Evolutionary conservation across 1,140 invertebrate genomes (phyloP).

Genomic region (Caenorhabditis tropicalis): DNA sequence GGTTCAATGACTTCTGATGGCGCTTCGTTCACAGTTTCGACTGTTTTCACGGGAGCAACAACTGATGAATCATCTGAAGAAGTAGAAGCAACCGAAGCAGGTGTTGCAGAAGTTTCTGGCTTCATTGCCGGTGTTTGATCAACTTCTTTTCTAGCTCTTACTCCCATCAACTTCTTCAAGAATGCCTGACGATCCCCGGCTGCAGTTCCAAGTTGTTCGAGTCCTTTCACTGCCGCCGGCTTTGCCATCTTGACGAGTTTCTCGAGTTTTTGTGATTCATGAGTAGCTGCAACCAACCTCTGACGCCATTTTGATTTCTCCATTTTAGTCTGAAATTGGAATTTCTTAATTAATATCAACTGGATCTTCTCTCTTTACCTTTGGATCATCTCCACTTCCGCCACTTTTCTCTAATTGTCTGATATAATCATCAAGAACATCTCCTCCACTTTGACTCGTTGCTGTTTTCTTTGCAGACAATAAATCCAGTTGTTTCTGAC

Average conservation of each 20-base stretch:
- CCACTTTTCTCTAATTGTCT: slow-evolving; percentile 36
- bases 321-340: slow-evolving; percentile 49
- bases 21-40: neutral
- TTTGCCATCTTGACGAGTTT: slow-evolving; percentile 58
- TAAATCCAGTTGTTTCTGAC: slow-evolving; percentile 42
- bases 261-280: slow-evolving; percentile 54
- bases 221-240: slow-evolving; percentile 45
- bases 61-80: neutral
- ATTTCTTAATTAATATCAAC: neutral
- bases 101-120: neutral
- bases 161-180: neutral
- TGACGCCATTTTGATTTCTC: slow-evolving; percentile 53
- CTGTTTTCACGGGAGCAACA: neutral
- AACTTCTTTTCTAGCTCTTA: slow-evolving; percentile 5
- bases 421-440: slow-evolving; percentile 48
- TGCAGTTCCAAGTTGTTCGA: neutral
- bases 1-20: neutral
- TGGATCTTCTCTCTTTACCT: neutral
- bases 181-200: neutral
- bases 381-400: slow-evolving; percentile 26
- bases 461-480: neutral
- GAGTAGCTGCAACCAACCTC: slow-evolving; percentile 48
- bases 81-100: neutral
- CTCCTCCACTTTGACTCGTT: neutral
- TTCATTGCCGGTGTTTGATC: neutral